Percentiles rank a stretch among this genome's conserved stretches.
Conservation (phyloP, 2,113 vertebrate species). For the Potamarius usumacintae region DNA sequence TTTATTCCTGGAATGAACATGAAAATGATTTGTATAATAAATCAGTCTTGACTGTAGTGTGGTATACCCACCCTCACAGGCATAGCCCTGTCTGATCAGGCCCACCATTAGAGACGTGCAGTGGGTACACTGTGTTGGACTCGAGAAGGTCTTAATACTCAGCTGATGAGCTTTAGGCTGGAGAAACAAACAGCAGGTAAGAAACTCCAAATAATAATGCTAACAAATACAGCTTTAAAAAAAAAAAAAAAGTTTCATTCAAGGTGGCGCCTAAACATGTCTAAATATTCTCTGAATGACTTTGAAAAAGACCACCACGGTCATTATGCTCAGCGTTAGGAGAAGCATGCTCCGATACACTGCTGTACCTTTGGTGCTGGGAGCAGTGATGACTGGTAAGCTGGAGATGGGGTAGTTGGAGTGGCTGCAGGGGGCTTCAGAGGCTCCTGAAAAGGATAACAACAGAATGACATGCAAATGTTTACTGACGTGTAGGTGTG, state of each 20-base stretch:
- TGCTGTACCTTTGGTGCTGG: constrained; percentile 85
- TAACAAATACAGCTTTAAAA: background rate
- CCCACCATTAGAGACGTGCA: constrained; percentile 97
- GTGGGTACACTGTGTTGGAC: constrained; percentile 92
- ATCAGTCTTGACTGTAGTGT: background rate
- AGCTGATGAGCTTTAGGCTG: constrained; percentile 96
- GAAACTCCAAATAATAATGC: background rate
- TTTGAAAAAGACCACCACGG: background rate
- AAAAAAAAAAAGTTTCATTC: background rate
- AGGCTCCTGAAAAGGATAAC: constrained; percentile 76
- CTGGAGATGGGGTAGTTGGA: constrained; percentile 75
- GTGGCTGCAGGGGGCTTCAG: constrained; percentile 71
- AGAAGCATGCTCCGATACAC: background rate
- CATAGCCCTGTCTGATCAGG: constrained; percentile 90
- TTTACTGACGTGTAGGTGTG: background rate
- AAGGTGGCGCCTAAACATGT: background rate
- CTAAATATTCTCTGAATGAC: background rate
- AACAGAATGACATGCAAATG: background rate
- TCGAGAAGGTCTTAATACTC: constrained; percentile 92
- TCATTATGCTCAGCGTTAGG: too few species aligned
- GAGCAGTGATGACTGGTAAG: constrained; percentile 78
- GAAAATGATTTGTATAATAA: background rate
- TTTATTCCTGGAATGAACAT: background rate
- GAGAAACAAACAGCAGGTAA: constrained; percentile 40
- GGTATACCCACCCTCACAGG: constrained; percentile 85